Percentiles rank a stretch among this genome's conserved stretches.
These are phyloP conservation scores for Serranus cabrilla DNA, from an alignment of 2,797 vertebrate species.

Conservation along the genomic window DNA sequence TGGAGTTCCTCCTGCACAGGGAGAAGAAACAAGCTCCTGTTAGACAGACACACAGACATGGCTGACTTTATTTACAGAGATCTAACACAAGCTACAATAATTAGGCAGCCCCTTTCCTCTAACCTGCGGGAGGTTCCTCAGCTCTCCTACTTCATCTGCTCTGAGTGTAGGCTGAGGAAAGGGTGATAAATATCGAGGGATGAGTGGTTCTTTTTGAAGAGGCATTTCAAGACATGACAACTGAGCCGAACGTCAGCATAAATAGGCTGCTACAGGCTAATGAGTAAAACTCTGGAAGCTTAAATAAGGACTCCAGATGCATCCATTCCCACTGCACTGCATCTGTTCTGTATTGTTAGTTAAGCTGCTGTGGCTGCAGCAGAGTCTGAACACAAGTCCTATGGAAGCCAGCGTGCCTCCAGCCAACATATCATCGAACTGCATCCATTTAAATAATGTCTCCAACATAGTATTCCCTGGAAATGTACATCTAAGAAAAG, in stretches of 20 bases:
- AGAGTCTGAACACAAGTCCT: neutral
- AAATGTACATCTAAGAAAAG: conserved; percentile 47
- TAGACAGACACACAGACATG: conserved; percentile 50
- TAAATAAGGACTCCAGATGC: conserved; percentile 1
- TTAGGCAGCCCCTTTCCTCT: conserved; percentile 65
- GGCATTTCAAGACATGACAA: conserved; percentile 55
- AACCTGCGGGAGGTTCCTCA: conserved; percentile 62
- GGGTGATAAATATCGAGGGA: conserved; percentile 66
- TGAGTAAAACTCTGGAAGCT: conserved; percentile 53
- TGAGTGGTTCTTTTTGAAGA: conserved; percentile 65
- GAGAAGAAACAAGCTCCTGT: conserved; percentile 61
- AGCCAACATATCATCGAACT: neutral
- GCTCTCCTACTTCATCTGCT: conserved; percentile 47
- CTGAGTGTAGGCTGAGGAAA: conserved; percentile 45
- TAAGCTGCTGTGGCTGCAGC: neutral
- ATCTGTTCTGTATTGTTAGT: neutral
- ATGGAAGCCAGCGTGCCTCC: neutral
- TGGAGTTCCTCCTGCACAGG: conserved; percentile 49
- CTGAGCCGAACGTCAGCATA: conserved; percentile 70
- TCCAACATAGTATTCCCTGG: conserved; percentile 29
- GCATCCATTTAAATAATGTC: conserved; percentile 29
- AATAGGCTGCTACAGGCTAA: conserved; percentile 46
- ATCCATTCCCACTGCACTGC: conserved; percentile 9
- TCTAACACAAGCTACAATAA: conserved; percentile 71
- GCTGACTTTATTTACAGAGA: conserved; percentile 73